Evolutionary conservation across 2,888 invertebrate genomes (phyloP).

Genomic region (Troglohyphantes excavatus): DNA sequence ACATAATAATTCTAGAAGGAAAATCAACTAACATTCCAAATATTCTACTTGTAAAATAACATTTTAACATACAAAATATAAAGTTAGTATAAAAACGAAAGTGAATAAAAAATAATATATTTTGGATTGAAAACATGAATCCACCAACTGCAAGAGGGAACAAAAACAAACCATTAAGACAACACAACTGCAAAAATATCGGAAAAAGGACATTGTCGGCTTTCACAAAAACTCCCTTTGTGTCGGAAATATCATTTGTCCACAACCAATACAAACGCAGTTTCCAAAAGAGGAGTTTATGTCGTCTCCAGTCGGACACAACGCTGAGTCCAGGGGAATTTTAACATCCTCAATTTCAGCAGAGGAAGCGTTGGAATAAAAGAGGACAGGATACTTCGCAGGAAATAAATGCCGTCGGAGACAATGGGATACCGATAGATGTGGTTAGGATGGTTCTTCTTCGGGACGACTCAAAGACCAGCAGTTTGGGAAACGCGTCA

Average conservation of each 20-base stretch:
- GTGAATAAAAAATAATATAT: too few species aligned
- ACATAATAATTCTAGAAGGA: too few species aligned
- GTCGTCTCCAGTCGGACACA: background rate
- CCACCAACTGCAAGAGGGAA: background rate
- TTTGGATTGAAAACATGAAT: too few species aligned
- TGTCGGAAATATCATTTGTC: background rate
- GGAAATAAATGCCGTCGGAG: constrained; percentile 45
- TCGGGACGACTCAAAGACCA: background rate
- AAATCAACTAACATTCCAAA: too few species aligned
- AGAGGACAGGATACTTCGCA: background rate
- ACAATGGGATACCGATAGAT: constrained; percentile 46
- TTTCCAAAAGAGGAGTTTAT: background rate
- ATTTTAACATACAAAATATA: too few species aligned
- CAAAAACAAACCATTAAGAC: background rate
- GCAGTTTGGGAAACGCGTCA: constrained; percentile 8
- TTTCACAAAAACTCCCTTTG: background rate
- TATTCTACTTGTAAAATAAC: too few species aligned
- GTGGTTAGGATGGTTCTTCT: constrained; percentile 17
- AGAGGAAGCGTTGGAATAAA: background rate
- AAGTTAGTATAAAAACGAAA: too few species aligned
- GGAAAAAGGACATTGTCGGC: background rate
- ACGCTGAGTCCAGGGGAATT: constrained; percentile 23
- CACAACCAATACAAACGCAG: background rate
- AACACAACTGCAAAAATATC: background rate
- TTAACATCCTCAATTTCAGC: constrained; percentile 52